Percentiles rank a stretch among this genome's conserved stretches.
phyloP scores from a whole-genome alignment of 2,113 vertebrate genomes.

The Saccopteryx leptura region DNA sequence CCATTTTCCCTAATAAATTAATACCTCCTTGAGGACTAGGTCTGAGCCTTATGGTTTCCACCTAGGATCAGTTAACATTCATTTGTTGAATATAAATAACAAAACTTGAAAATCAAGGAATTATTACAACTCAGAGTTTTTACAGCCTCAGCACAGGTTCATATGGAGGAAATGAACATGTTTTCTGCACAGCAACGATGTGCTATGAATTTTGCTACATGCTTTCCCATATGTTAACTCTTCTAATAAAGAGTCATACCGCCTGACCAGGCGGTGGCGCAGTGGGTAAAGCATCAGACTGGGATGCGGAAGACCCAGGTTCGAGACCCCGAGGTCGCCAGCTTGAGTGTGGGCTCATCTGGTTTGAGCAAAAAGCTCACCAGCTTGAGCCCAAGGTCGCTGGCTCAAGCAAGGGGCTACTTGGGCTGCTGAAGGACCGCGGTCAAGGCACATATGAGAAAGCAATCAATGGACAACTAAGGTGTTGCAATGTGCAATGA shows the following conservation, averaged over 20 bases:
- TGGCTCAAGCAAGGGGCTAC: too few species aligned
- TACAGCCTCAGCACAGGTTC: slow-evolving; percentile 14
- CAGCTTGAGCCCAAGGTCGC: too few species aligned
- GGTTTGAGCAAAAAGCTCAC: too few species aligned
- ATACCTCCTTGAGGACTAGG: background rate
- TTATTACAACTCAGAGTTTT: background rate
- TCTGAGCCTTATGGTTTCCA: background rate
- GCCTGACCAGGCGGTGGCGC: too few species aligned
- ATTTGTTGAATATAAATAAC: background rate
- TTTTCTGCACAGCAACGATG: background rate
- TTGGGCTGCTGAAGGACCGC: too few species aligned
- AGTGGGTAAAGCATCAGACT: too few species aligned
- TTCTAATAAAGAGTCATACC: background rate
- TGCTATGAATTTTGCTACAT: background rate
- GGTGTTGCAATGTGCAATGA: too few species aligned
- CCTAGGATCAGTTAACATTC: background rate
- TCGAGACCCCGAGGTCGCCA: too few species aligned
- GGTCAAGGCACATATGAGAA: too few species aligned
- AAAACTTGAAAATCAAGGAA: background rate
- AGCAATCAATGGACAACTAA: too few species aligned
- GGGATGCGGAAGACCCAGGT: too few species aligned
- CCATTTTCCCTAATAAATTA: background rate
- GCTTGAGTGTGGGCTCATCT: too few species aligned
- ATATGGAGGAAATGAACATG: background rate
- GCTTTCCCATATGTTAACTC: background rate